Conservation (phyloP, 2,888 invertebrate genomes). For the Timandra comae region DNA sequence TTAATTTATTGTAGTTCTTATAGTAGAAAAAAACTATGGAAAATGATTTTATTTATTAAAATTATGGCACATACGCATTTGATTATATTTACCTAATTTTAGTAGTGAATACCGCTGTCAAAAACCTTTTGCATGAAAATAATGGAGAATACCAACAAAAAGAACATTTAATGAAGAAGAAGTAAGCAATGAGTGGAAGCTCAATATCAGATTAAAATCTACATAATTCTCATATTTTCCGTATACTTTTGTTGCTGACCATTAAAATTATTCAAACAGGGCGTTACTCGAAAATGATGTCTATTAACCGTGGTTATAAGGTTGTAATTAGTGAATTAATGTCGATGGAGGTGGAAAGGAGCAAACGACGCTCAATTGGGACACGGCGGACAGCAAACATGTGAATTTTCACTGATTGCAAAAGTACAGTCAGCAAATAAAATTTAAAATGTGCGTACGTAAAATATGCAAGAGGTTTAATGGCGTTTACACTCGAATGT, state of each 20-base stretch:
- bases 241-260: conserved; percentile 7
- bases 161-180: too few relatives aligned
- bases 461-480: neutral
- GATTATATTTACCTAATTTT: too few relatives aligned
- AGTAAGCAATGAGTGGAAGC: too few relatives aligned
- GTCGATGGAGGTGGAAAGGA: conserved; percentile 9
- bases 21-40: too few relatives aligned
- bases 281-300: conserved; percentile 3
- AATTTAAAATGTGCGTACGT: conserved; percentile 10
- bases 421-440: conserved; percentile 29
- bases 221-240: neutral
- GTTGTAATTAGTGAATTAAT: conserved; percentile 8
- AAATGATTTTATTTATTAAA: too few relatives aligned
- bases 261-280: conserved; percentile 2
- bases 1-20: too few relatives aligned
- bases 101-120: too few relatives aligned
- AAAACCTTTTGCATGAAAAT: too few relatives aligned
- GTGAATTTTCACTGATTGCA: conserved; percentile 45
- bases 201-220: too few relatives aligned
- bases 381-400: conserved; percentile 33
- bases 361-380: conserved; percentile 32
- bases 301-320: conserved; percentile 4
- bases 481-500: too few relatives aligned
- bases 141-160: too few relatives aligned
- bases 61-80: too few relatives aligned